Conservation (phyloP, 2,113 vertebrate species). For the Cephalopterus ornatus region DNA sequence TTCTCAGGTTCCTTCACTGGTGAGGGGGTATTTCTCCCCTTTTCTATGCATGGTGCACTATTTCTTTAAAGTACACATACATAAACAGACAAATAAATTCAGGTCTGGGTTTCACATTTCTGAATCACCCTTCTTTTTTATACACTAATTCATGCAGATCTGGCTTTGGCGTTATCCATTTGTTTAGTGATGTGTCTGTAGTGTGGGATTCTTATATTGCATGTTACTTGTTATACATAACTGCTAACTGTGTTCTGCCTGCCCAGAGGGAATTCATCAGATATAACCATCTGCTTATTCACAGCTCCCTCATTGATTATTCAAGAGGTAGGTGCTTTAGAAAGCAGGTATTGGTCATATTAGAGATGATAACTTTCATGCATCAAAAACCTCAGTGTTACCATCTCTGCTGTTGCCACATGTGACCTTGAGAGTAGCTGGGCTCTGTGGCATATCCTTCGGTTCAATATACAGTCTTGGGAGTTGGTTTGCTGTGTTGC, state of each 20-base stretch:
- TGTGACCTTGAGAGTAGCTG: neutral
- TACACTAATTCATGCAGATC: neutral
- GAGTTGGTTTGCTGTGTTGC: neutral
- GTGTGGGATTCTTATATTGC: neutral
- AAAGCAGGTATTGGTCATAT: slow-evolving; percentile 30
- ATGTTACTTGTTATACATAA: slow-evolving; percentile 25
- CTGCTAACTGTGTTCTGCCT: neutral
- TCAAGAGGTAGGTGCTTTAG: slow-evolving; percentile 44
- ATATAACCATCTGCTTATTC: slow-evolving; percentile 53
- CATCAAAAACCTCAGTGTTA: neutral
- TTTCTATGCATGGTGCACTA: neutral
- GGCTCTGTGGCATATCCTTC: neutral
- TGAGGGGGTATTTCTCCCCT: accelerated
- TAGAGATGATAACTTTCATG: slow-evolving; percentile 1
- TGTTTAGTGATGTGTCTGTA: neutral
- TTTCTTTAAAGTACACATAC: neutral
- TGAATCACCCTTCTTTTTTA: neutral
- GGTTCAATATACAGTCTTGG: neutral
- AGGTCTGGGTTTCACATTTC: neutral
- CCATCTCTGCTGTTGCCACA: neutral
- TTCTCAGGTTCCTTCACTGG: neutral
- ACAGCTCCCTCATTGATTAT: slow-evolving; percentile 46
- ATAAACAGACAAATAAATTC: neutral
- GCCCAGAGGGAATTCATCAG: slow-evolving; percentile 32
- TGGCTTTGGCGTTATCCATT: neutral